phyloP scores from a whole-genome alignment of 2,888 invertebrate genomes.

The Ceriagrion tenellum region DNA sequence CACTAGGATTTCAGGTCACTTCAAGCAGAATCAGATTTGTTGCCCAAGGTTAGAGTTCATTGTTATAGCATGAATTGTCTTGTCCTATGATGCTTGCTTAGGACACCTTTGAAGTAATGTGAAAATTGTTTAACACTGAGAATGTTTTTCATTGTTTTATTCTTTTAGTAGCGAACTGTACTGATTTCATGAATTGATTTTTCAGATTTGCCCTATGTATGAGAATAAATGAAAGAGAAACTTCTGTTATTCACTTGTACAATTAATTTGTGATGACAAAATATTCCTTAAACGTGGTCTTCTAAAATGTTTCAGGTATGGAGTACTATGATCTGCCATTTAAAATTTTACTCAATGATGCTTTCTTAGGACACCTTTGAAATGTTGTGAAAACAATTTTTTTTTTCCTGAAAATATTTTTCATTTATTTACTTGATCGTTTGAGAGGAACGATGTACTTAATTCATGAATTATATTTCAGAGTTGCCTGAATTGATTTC shows the following conservation, averaged over 20 bases:
- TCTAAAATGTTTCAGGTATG: background rate
- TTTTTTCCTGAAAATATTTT: background rate
- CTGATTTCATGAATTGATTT: background rate
- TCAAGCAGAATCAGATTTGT: too few species aligned
- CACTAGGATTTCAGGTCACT: too few species aligned
- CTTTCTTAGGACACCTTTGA: constrained; percentile 61
- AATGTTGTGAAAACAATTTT: background rate
- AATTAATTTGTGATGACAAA: background rate
- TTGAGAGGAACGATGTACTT: too few species aligned
- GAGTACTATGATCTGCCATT: background rate
- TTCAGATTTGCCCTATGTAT: background rate
- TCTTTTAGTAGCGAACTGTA: background rate
- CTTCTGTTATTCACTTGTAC: background rate
- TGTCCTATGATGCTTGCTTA: constrained; percentile 32
- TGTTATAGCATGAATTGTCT: background rate
- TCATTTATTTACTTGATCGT: background rate
- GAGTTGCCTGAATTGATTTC: too few species aligned
- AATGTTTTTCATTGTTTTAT: background rate
- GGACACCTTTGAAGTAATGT: constrained; percentile 52
- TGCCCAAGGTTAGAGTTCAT: too few species aligned
- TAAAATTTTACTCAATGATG: background rate
- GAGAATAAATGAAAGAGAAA: background rate
- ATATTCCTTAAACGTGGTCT: background rate
- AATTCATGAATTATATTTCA: too few species aligned
- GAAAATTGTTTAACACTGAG: background rate